These are phyloP conservation scores for Danio kyathit DNA, from an alignment of 2,797 vertebrate genomes.

Conservation along the genomic window DNA sequence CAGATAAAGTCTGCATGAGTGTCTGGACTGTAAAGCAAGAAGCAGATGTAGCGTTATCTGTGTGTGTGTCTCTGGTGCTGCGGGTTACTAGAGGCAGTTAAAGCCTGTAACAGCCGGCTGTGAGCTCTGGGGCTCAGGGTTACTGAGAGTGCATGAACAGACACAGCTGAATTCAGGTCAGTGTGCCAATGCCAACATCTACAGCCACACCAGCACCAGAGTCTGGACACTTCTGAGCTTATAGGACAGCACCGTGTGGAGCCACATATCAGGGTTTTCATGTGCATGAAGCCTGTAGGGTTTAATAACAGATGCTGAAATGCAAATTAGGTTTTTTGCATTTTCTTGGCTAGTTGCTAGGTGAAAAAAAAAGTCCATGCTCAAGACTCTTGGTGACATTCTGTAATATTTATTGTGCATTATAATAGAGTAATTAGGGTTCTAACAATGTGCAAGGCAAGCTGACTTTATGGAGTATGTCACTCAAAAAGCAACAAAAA, in stretches of 20 bases:
- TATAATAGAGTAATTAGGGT: too few relatives aligned
- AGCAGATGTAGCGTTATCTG: background rate
- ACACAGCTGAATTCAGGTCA: constrained; percentile 52
- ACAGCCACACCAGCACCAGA: background rate
- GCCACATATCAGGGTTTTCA: background rate
- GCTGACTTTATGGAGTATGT: too few relatives aligned
- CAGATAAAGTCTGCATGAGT: background rate
- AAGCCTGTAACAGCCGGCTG: background rate
- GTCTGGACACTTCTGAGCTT: background rate
- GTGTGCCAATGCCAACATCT: constrained; percentile 50
- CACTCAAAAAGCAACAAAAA: too few relatives aligned
- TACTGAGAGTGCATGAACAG: constrained; percentile 22
- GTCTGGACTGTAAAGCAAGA: constrained; percentile 3
- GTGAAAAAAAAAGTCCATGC: too few relatives aligned
- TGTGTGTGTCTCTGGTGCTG: constrained; percentile 11
- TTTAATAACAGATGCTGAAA: constrained; percentile 13
- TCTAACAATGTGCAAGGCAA: too few relatives aligned
- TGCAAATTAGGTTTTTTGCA: too few relatives aligned
- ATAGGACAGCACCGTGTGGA: background rate
- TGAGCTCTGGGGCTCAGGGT: constrained; percentile 11
- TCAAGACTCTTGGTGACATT: too few relatives aligned
- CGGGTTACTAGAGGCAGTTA: too few relatives aligned
- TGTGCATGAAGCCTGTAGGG: background rate
- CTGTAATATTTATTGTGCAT: too few relatives aligned
- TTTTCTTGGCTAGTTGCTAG: too few relatives aligned